Conservation (phyloP, 1,140 invertebrate genomes). For the Ceratina australensis region DNA sequence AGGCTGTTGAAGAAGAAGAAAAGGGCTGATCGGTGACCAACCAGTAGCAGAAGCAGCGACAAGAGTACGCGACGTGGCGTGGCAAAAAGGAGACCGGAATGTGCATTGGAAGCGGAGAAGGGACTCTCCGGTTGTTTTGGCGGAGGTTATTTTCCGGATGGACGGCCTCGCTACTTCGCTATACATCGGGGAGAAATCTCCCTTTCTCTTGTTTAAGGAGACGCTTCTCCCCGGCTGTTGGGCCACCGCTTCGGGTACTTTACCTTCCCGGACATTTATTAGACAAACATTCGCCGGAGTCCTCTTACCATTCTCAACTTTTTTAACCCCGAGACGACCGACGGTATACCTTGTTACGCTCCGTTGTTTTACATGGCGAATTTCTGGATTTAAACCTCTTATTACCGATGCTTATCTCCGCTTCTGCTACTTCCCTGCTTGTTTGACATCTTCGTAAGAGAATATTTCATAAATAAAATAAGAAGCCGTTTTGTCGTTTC, state of each 20-base stretch:
- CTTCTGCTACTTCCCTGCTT: no score
- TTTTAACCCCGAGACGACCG: neutral
- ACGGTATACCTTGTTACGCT: neutral
- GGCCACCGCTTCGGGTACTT: conserved; percentile 23
- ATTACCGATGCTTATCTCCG: conserved; percentile 1
- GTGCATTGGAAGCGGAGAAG: conserved; percentile 40
- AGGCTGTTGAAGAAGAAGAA: conserved; percentile 15
- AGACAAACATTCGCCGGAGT: conserved; percentile 61
- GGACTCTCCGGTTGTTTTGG: conserved; percentile 65
- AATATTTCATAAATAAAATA: neutral
- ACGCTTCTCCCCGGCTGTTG: conserved; percentile 11
- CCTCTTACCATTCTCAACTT: neutral
- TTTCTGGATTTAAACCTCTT: neutral
- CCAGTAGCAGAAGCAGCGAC: conserved; percentile 15
- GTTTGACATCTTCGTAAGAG: neutral
- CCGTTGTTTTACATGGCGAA: neutral
- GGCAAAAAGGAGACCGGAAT: conserved; percentile 55
- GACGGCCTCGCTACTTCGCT: conserved; percentile 64
- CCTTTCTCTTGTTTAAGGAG: conserved; percentile 48
- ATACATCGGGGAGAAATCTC: conserved; percentile 56
- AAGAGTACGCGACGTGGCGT: conserved; percentile 42
- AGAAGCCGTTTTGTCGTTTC: no score
- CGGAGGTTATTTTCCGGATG: conserved; percentile 77
- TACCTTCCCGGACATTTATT: conserved; percentile 65
- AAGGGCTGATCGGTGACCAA: conserved; percentile 51